Conservation (phyloP, 2,888 invertebrate genomes). For the Spisula solida region DNA sequence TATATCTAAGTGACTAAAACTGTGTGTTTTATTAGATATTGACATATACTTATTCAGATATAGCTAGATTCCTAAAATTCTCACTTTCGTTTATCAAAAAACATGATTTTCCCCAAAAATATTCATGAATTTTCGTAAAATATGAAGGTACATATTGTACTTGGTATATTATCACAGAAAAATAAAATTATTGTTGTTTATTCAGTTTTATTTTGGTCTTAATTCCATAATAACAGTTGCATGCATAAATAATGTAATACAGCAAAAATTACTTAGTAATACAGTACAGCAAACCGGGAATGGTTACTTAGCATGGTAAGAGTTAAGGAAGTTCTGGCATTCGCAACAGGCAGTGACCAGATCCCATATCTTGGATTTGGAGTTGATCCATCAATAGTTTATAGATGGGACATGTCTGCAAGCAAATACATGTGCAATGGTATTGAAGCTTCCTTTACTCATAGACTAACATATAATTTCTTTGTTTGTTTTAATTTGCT, state of each 20-base stretch:
- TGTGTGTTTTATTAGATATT: not conserved
- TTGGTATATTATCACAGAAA: not conserved
- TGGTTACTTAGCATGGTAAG: slow-evolving; percentile 35
- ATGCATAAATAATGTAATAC: not conserved
- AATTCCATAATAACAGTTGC: not conserved
- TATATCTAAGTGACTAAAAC: not conserved
- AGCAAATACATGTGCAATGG: too few species aligned
- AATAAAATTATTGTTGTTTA: not conserved
- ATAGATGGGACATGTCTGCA: too few species aligned
- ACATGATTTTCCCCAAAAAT: slow-evolving; percentile 39
- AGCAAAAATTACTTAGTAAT: slow-evolving; percentile 23
- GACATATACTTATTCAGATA: not conserved
- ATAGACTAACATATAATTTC: too few species aligned
- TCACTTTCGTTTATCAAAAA: slow-evolving; percentile 33
- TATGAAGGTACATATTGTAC: not conserved
- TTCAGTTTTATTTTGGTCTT: not conserved
- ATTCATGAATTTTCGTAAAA: too few species aligned
- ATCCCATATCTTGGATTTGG: too few species aligned
- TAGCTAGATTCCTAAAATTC: slow-evolving; percentile 30
- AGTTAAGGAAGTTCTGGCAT: slow-evolving; percentile 26
- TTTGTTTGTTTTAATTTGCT: too few species aligned
- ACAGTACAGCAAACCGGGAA: not conserved
- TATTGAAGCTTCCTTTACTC: too few species aligned
- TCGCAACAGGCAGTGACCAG: too few species aligned
- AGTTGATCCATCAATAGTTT: too few species aligned